These are phyloP conservation scores for Agrotis segetum DNA, from an alignment of 2,888 invertebrate genomes.

Conservation along the genomic window DNA sequence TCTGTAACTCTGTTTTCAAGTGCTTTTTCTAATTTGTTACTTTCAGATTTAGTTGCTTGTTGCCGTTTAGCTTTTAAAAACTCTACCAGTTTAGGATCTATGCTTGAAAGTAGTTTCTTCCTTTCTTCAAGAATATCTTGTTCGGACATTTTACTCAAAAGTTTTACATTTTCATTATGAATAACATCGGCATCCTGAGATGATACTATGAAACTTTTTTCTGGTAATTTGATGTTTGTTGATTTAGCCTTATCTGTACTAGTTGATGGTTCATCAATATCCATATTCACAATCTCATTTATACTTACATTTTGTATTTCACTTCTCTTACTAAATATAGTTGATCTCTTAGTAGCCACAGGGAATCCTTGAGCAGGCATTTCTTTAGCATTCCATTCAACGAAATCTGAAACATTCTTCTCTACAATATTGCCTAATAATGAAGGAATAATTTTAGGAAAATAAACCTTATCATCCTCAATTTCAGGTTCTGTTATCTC, in stretches of 20 bases:
- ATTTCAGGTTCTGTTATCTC: constrained; percentile 51
- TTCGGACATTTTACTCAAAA: constrained; percentile 93
- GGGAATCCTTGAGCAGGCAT: constrained; percentile 89
- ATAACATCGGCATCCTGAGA: constrained; percentile 90
- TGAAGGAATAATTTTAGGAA: constrained; percentile 83
- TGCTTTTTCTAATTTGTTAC: constrained; percentile 35
- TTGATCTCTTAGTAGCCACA: constrained; percentile 83
- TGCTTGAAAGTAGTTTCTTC: constrained; percentile 91
- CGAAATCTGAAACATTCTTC: constrained; percentile 76
- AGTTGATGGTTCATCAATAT: constrained; percentile 72
- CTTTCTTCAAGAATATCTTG: constrained; percentile 95
- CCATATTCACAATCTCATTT: constrained; percentile 68
- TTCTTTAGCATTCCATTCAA: constrained; percentile 67
- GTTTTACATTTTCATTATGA: constrained; percentile 94
- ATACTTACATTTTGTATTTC: constrained; percentile 42
- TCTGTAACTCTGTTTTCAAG: constrained; percentile 19
- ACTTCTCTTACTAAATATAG: constrained; percentile 72
- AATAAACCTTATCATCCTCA: constrained; percentile 86
- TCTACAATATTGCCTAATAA: constrained; percentile 91
- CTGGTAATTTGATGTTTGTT: constrained; percentile 70
- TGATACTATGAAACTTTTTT: constrained; percentile 88
- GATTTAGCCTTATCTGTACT: constrained; percentile 27
- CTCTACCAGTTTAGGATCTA: constrained; percentile 93
- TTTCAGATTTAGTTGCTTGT: constrained; percentile 44
- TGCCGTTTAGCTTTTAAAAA: constrained; percentile 90